Evolutionary conservation across 2,113 vertebrate genomes (phyloP).

Genomic region (Xyliphius kryptos): DNA sequence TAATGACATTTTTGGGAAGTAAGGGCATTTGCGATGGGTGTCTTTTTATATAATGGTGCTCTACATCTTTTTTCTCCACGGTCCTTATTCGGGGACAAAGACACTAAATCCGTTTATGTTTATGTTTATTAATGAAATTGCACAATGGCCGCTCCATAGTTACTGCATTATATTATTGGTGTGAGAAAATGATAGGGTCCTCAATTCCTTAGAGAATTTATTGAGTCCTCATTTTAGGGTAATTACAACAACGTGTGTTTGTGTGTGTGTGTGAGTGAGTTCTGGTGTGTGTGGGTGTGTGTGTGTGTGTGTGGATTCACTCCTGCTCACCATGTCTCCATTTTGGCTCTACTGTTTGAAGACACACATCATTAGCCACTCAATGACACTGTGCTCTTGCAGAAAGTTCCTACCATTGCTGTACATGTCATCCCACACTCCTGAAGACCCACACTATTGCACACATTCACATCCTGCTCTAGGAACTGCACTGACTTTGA

Average conservation of each 20-base stretch:
- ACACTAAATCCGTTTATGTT: too few species aligned
- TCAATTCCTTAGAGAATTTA: too few species aligned
- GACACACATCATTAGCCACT: constrained; percentile 39
- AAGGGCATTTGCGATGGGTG: too few species aligned
- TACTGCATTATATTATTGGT: too few species aligned
- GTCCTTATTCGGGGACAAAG: too few species aligned
- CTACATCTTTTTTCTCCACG: too few species aligned
- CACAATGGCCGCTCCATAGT: too few species aligned
- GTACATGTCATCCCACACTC: constrained; percentile 25
- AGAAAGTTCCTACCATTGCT: constrained; percentile 28
- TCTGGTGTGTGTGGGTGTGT: background rate
- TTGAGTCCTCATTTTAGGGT: too few species aligned
- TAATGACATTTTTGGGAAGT: too few species aligned
- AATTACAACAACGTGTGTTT: background rate
- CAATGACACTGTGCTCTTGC: constrained; percentile 43
- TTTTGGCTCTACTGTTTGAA: constrained; percentile 28
- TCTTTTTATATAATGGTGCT: too few species aligned
- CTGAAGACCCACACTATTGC: background rate
- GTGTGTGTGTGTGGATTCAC: background rate
- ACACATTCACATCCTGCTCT: constrained; percentile 8
- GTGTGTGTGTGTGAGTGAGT: constrained; percentile 7
- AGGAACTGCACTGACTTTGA: constrained; percentile 14
- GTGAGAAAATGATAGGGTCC: too few species aligned
- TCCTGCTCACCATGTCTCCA: constrained; percentile 25
- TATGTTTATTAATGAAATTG: too few species aligned